A percentile compares a stretch with the other conserved stretches of the same genome.
phyloP scores from a whole-genome alignment of 2,113 vertebrate species.

The Lates calcarifer region DNA sequence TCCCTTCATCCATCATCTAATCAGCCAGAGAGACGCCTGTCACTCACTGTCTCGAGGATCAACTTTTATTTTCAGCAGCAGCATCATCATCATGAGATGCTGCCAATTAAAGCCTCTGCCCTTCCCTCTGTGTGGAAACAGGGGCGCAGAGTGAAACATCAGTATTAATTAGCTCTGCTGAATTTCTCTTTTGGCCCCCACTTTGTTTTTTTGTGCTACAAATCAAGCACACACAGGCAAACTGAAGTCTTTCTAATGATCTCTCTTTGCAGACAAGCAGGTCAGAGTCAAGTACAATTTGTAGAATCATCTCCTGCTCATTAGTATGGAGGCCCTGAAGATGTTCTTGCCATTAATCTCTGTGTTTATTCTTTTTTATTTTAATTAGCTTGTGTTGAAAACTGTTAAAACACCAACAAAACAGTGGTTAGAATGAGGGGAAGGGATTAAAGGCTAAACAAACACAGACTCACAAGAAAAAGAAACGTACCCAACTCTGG shows the following conservation, averaged over 20 bases:
- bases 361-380: not conserved
- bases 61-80: conserved; percentile 12
- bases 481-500: conserved; percentile 59
- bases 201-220: not conserved
- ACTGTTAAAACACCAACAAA: not conserved
- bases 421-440: not conserved
- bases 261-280: conserved; percentile 13
- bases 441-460: not conserved
- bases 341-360: conserved; percentile 18
- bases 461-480: not conserved
- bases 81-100: conserved; percentile 12
- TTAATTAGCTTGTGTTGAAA: not conserved
- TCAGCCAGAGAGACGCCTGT: conserved; percentile 10
- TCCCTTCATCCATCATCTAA: conserved; percentile 17
- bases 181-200: not conserved
- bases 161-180: not conserved
- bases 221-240: not conserved
- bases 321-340: conserved; percentile 10
- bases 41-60: conserved; percentile 44
- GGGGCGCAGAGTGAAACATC: not conserved
- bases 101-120: not conserved
- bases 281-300: conserved; percentile 34
- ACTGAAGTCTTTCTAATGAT: conserved; percentile 8
- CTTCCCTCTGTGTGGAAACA: not conserved
- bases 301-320: conserved; percentile 18